Evolutionary conservation across 2,113 vertebrate species (phyloP).

Genomic region (Mustelus asterias): DNA sequence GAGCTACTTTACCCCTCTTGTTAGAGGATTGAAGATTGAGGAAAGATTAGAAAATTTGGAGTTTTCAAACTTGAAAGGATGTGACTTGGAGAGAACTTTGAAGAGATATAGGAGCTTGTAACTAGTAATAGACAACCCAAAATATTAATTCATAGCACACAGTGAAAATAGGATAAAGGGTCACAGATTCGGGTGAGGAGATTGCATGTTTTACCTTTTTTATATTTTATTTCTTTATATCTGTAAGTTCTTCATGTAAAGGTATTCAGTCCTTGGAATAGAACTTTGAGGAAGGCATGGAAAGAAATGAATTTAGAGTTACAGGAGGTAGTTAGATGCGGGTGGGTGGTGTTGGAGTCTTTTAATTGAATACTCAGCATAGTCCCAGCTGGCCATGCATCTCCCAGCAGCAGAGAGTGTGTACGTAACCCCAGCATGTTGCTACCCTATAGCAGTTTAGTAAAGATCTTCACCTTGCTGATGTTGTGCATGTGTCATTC

Average conservation of each 20-base stretch:
- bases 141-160: too few relatives aligned
- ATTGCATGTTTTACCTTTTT: background rate
- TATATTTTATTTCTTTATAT: background rate
- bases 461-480: background rate
- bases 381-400: background rate
- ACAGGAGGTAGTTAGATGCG: background rate
- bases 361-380: background rate
- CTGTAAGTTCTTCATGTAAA: background rate
- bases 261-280: background rate
- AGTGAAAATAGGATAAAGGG: too few relatives aligned
- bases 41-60: background rate
- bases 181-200: background rate
- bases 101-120: background rate
- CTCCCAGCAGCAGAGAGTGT: background rate
- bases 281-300: background rate
- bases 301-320: background rate
- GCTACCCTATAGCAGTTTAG: background rate
- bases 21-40: background rate
- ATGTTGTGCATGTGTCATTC: background rate
- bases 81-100: background rate
- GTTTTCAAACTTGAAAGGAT: background rate
- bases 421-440: background rate
- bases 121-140: background rate
- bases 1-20: background rate
- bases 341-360: background rate